Conservation (phyloP, 2,888 invertebrate species). For the Drosophila phalerata region DNA sequence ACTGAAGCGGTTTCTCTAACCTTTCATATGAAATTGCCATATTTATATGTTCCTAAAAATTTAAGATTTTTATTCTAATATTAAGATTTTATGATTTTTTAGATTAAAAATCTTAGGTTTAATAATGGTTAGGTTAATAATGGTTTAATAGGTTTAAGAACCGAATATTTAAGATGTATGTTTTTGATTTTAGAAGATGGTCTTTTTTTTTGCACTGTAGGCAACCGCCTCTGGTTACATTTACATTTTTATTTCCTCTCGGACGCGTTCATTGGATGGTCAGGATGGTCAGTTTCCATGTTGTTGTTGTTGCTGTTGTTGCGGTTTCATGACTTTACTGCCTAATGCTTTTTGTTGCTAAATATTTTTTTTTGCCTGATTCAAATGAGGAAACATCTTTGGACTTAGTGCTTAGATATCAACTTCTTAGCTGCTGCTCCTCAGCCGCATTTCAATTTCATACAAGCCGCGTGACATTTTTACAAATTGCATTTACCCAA, state of each 20-base stretch:
- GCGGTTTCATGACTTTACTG: slow-evolving; percentile 48
- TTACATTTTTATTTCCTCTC: slow-evolving; percentile 77
- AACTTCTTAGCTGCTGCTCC: slow-evolving; percentile 5
- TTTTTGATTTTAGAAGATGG: too few species aligned
- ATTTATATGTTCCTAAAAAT: too few species aligned
- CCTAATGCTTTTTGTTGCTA: slow-evolving; percentile 54
- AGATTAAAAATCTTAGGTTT: too few species aligned
- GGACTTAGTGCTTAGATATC: slow-evolving; percentile 31
- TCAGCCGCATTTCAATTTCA: slow-evolving; percentile 52
- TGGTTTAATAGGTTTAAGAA: too few species aligned
- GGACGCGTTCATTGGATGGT: slow-evolving; percentile 50
- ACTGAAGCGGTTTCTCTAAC: too few species aligned
- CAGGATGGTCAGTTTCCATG: slow-evolving; percentile 5
- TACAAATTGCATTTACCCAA: slow-evolving; percentile 66
- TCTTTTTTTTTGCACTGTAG: too few species aligned
- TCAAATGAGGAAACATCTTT: slow-evolving; percentile 49
- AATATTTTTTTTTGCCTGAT: slow-evolving; percentile 45
- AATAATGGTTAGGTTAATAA: too few species aligned
- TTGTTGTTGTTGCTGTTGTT: slow-evolving; percentile 11
- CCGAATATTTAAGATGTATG: too few species aligned
- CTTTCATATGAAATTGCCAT: too few species aligned
- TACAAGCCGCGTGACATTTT: slow-evolving; percentile 60
- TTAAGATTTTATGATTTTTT: too few species aligned
- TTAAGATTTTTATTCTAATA: too few species aligned
- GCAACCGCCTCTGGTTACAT: slow-evolving; percentile 61